Evolutionary conservation across 2,113 vertebrate species (phyloP), one percentile per base, ranked within the genome.

Genomic region (Bostrychus sinensis): DNA sequence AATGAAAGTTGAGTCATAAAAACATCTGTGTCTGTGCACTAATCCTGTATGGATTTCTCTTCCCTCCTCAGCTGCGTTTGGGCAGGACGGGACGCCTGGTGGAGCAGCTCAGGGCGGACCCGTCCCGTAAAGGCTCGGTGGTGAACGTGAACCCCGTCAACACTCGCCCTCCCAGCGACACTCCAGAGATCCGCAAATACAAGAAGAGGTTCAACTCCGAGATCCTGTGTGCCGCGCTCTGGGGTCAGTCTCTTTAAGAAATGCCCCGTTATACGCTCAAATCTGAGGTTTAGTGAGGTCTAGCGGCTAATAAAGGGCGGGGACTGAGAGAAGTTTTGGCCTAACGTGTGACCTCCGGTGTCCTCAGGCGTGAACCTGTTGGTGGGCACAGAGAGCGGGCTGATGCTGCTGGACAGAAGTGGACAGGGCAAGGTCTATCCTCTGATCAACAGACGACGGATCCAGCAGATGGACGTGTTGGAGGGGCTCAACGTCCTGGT

Each of bases 91-190:
- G 14, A n/a, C 94, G 96, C 65, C 92, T 96, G 19, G 89, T 92
- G 0, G 96, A 98, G 83, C 95, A 93, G 26, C 92, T 97, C 88
- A 92, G 93, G 75, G 86, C 96, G 53, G 96, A 98, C 86, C 94
- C 96, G 12, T 97, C 95, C 0, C 90, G 97, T 6, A 99, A 99
- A 63, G 97, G 96, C 81, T 98, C 97, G 0, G 97, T 99, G 85
- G 97, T 99, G 82, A 99, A 99, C 64, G 97, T 99, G 81, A 99
- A 99, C 81, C 97, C 97, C 0, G 98, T 97, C 1, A 99, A 99
- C 61, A 99, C 96, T 0, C 92, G 97, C 12, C 97, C 97, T 16
- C 97, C 98, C 34, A 97, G 95, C 1, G 96, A 98, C 79, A 97
- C 96, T 1, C 96, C 96, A 0, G 96, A 98, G 88, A 98, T 98